Evolutionary conservation across 2,113 vertebrate species (phyloP).

Genomic region (Hippocampus comes): DNA sequence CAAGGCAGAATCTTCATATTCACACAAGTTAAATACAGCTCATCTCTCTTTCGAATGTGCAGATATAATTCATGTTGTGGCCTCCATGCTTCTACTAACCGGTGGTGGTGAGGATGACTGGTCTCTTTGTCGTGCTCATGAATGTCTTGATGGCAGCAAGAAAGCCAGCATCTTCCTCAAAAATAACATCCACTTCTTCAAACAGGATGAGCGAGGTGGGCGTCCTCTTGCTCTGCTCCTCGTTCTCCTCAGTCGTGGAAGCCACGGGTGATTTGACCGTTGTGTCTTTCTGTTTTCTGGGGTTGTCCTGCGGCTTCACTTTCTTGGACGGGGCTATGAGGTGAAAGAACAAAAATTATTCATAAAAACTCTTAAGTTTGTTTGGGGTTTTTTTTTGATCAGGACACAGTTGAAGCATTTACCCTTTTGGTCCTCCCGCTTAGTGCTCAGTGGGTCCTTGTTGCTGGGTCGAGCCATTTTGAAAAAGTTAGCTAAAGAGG

Average conservation of each 20-base stretch:
- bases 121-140: constrained; percentile 94
- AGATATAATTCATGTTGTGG: background rate
- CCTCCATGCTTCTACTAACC: constrained; percentile 71
- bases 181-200: constrained; percentile 97
- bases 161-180: constrained; percentile 95
- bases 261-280: constrained; percentile 30
- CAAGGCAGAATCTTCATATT: background rate
- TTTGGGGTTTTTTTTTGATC: background rate
- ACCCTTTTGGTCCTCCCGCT: constrained; percentile 53
- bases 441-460: constrained; percentile 37
- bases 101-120: constrained; percentile 91
- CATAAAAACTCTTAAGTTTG: background rate
- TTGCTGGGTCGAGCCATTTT: constrained; percentile 66
- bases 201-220: constrained; percentile 97
- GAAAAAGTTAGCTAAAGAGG: constrained; percentile 86
- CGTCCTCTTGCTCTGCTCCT: constrained; percentile 81
- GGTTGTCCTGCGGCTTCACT: constrained; percentile 28
- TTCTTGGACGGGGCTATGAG: constrained; percentile 50
- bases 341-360: background rate
- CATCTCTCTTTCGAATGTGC: background rate
- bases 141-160: constrained; percentile 93
- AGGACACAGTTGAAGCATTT: background rate
- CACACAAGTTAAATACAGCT: background rate
- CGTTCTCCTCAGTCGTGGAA: constrained; percentile 48
- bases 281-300: constrained; percentile 21